A percentile compares a stretch with the other conserved stretches of the same genome.
Evolutionary conservation across 2,888 invertebrate species (phyloP).

Genomic region (Ethmia dodecea): DNA sequence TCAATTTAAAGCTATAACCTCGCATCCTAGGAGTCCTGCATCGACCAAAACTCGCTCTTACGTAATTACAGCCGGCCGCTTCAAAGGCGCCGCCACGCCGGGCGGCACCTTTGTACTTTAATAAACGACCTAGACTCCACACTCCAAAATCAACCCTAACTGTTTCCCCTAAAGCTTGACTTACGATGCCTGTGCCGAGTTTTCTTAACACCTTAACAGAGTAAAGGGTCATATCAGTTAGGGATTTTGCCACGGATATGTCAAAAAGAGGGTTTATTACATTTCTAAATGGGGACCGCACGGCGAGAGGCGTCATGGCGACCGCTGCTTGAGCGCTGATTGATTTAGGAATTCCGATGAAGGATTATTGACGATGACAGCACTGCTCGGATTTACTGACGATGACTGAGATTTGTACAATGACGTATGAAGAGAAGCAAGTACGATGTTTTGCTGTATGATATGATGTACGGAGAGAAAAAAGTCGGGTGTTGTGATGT

Average conservation of each 20-base stretch:
- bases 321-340: conserved; percentile 25
- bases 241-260: conserved; percentile 78
- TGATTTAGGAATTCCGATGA: conserved; percentile 29
- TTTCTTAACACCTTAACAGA: conserved; percentile 73
- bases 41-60: conserved; percentile 44
- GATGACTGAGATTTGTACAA: no score
- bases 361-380: no score
- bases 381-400: no score
- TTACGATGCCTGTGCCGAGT: conserved; percentile 18
- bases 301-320: conserved; percentile 56
- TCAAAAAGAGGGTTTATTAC: conserved; percentile 77
- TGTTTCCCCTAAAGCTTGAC: conserved; percentile 1
- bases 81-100: conserved; percentile 63
- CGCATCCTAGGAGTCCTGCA: conserved; percentile 46
- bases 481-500: no score
- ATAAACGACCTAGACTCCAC: conserved; percentile 49
- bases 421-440: no score
- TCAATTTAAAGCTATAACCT: conserved; percentile 13
- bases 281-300: conserved; percentile 69
- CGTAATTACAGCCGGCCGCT: conserved; percentile 65
- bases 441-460: no score
- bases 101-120: conserved; percentile 71
- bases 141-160: conserved; percentile 21
- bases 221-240: conserved; percentile 73
- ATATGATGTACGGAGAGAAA: no score